phyloP scores from a whole-genome alignment of 1,140 invertebrate species.

The Pogonomyrmex barbatus region DNA sequence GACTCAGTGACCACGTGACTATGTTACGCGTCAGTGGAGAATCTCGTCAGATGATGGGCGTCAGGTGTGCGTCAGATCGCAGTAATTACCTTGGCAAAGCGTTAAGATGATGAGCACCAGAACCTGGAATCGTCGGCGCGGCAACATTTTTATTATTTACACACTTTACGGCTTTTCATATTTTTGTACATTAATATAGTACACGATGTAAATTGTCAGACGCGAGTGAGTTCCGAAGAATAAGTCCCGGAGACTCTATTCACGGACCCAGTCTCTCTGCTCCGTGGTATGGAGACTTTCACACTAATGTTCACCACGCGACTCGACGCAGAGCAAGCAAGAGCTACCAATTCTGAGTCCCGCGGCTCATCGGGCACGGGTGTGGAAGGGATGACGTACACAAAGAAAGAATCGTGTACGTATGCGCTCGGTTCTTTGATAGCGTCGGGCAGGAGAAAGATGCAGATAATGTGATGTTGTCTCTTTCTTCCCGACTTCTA shows the following conservation, averaged over 20 bases:
- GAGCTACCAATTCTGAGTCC: too few relatives aligned
- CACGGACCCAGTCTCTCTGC: slow-evolving; percentile 5
- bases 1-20: slow-evolving; percentile 71
- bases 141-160: slow-evolving; percentile 48
- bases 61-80: not conserved
- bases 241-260: not conserved
- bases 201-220: not conserved
- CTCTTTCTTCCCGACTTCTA: too few relatives aligned
- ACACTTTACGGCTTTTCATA: slow-evolving; percentile 26
- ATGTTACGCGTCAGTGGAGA: slow-evolving; percentile 26
- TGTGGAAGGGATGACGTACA: too few relatives aligned
- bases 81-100: slow-evolving; percentile 61
- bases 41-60: not conserved
- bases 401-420: too few relatives aligned
- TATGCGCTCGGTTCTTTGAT: too few relatives aligned
- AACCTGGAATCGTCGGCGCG: not conserved
- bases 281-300: slow-evolving; percentile 54
- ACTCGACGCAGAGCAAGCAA: slow-evolving; percentile 6
- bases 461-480: too few relatives aligned
- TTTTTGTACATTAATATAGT: not conserved
- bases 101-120: not conserved
- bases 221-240: not conserved
- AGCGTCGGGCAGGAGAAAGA: too few relatives aligned
- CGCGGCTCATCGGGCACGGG: too few relatives aligned
- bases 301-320: slow-evolving; percentile 49